Percentiles rank a stretch among this genome's conserved stretches.
Evolutionary conservation across 2,113 vertebrate genomes (phyloP).

Genomic region (Echinops telfairi): DNA sequence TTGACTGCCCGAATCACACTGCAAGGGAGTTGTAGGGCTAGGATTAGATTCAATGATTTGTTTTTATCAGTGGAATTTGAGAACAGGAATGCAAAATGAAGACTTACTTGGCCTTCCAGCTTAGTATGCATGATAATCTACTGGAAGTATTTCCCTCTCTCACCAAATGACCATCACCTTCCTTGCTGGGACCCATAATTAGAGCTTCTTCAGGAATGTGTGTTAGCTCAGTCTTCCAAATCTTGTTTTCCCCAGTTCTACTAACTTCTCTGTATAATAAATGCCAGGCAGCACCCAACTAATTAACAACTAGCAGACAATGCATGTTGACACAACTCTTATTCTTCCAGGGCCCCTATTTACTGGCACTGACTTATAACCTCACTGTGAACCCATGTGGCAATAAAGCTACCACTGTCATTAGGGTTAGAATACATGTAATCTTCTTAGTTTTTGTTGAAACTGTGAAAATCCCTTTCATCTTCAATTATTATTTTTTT

Average conservation of each 20-base stretch:
- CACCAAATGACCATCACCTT: neutral
- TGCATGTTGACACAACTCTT: constrained; percentile 29
- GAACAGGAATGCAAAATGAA: neutral
- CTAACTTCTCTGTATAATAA: constrained; percentile 59
- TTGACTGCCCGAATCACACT: neutral
- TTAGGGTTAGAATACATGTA: constrained; percentile 73
- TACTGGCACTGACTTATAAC: constrained; percentile 72
- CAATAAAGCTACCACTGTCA: constrained; percentile 70
- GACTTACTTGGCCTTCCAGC: neutral
- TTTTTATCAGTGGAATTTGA: constrained; percentile 16
- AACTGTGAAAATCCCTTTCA: constrained; percentile 82
- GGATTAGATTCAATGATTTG: neutral
- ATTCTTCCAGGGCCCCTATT: constrained; percentile 30
- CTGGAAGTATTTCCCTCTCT: neutral
- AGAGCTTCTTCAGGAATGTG: constrained; percentile 26
- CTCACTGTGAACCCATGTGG: constrained; percentile 71
- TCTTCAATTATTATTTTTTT: constrained; percentile 81
- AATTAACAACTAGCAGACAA: constrained; percentile 66
- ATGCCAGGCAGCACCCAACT: constrained; percentile 40
- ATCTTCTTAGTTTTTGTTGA: constrained; percentile 77
- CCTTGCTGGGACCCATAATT: constrained; percentile 31
- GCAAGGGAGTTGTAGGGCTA: neutral
- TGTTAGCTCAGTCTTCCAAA: constrained; percentile 20
- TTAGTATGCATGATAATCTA: neutral
- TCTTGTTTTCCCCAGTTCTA: constrained; percentile 51